Conservation (phyloP, 2,797 vertebrate genomes). For the Buphagus erythrorhynchus region DNA sequence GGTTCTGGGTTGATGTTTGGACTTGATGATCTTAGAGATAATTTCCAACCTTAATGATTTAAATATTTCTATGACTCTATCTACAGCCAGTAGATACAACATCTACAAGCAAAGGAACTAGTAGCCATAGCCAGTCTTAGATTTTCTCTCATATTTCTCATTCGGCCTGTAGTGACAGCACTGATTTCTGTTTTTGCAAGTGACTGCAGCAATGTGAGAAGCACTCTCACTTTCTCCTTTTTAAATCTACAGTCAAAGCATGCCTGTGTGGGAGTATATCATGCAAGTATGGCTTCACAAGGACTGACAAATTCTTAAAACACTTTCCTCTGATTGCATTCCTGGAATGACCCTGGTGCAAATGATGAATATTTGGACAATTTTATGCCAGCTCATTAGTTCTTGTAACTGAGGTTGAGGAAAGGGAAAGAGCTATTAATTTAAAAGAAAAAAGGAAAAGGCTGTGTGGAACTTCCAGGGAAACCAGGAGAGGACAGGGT, state of each 20-base stretch:
- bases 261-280: neutral
- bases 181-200: neutral
- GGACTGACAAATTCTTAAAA: neutral
- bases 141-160: neutral
- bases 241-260: neutral
- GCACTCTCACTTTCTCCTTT: neutral
- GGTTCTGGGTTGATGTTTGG: neutral
- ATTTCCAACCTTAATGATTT: neutral
- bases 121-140: neutral
- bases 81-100: neutral
- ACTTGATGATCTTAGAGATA: neutral
- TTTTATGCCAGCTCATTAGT: neutral
- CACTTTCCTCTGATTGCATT: neutral
- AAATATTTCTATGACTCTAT: neutral
- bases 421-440: neutral
- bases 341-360: neutral
- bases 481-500: neutral
- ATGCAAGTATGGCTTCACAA: neutral
- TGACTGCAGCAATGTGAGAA: neutral
- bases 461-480: neutral
- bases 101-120: neutral
- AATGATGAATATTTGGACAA: neutral
- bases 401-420: neutral
- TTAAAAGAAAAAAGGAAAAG: neutral
- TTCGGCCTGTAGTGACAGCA: neutral